phyloP scores from a whole-genome alignment of 2,113 vertebrate genomes.

The Cephalopterus ornatus region DNA sequence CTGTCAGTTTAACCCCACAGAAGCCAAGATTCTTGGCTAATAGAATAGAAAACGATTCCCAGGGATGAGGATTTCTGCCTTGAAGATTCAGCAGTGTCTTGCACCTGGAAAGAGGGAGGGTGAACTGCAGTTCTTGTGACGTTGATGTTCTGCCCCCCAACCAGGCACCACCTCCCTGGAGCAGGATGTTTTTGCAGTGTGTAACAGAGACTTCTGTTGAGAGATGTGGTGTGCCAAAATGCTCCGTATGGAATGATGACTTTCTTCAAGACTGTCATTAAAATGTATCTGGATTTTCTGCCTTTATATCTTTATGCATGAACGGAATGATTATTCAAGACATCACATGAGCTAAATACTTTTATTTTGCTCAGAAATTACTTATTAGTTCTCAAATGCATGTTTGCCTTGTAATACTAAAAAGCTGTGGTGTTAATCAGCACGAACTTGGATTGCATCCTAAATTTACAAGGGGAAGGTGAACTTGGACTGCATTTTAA shows the following conservation, averaged over 20 bases:
- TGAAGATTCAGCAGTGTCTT: background rate
- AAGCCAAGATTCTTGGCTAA: background rate
- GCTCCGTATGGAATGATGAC: background rate
- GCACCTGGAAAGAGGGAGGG: background rate
- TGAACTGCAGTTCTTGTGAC: background rate
- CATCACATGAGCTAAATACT: background rate
- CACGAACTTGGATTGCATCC: background rate
- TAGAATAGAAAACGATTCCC: background rate
- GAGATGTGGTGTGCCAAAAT: background rate
- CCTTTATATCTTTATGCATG: slow-evolving; percentile 13
- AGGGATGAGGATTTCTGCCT: background rate
- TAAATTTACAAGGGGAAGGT: background rate
- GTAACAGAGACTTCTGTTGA: background rate
- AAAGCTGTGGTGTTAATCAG: background rate
- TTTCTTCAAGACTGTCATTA: background rate
- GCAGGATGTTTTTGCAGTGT: background rate
- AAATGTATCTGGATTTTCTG: slow-evolving; percentile 22
- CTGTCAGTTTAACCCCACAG: background rate
- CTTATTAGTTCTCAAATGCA: slow-evolving; percentile 26
- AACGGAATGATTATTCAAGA: slow-evolving; percentile 16
- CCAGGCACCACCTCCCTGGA: background rate
- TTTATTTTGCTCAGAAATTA: slow-evolving; percentile 40
- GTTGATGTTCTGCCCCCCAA: background rate
- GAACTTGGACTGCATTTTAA: background rate
- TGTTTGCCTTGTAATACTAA: background rate